Base-by-base conservation (phyloP, 2,113 vertebrate species). In the Rhodinocichla rosea region DNA sequence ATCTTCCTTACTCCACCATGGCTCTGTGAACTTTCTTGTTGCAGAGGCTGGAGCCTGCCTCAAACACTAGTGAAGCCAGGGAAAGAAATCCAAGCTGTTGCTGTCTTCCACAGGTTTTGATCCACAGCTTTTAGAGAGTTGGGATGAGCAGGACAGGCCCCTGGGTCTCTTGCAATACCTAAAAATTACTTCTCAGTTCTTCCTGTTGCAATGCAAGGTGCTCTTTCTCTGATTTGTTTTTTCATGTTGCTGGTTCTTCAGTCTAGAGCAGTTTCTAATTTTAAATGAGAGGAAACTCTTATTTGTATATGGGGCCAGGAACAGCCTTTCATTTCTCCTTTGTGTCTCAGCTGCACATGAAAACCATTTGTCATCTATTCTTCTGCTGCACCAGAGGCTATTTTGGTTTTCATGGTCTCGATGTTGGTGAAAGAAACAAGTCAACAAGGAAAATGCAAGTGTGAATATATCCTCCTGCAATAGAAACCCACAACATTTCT, bases 391-490 rank as follows among this genome's bases (percentile, higher is more conserved):
- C 83, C 62, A 73, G 90, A 95, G 92, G 87, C 92, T 90, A 92
- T 93, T 97, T 97, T 95, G 86, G 96, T 91, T 95, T 95, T 83
- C 91, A 89, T 94, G 93, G 85, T 87, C 94, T 79, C 87, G 70
- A 23, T 75, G 85, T 27, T 93, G 95, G 92, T 90, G 88, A 96
- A 95, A 96, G 94, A 95, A 90, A 56, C 60, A 84, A 95, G 83
- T 94, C 94, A 95, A 87, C 92, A 92, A 94, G 95, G 95, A 95
- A 97, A 97, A 96, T 76, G 93, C 90, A 97, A 96, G 96, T 96
- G 96, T 97, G 94, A 96, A 96, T 75, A 78, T 64, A 90, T 84
- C 92, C 90, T 88, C 92, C 79, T 33, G 56, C 76, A 95, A 94
- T 45, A 95, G 93, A 96, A 97, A 97, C 73, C 95, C 80, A 33